These are phyloP conservation scores for Mellilla xanthometata DNA, from an alignment of 2,888 invertebrate genomes.

Conservation along the genomic window DNA sequence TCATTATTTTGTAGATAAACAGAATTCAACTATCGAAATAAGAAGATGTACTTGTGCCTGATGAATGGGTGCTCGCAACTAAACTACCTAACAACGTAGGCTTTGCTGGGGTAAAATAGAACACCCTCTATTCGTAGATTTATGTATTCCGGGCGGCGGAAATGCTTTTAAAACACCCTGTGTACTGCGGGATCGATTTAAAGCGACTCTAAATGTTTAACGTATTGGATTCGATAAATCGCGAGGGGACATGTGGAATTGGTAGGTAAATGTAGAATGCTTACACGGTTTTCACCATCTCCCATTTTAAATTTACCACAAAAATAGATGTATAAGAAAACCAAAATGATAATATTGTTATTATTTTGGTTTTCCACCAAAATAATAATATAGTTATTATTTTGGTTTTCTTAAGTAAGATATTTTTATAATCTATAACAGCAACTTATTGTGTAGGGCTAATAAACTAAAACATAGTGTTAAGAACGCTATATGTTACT, in stretches of 20 bases:
- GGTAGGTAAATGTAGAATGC: not conserved
- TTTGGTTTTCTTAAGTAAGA: no score
- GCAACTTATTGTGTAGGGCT: no score
- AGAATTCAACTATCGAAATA: no score
- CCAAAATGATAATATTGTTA: no score
- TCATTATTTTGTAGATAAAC: no score
- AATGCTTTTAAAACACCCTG: slow-evolving; percentile 26
- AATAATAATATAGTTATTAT: no score
- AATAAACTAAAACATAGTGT: no score
- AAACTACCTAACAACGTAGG: slow-evolving; percentile 26
- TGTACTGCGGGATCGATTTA: slow-evolving; percentile 16
- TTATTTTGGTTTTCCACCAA: no score
- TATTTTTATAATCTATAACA: no score
- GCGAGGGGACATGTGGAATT: not conserved
- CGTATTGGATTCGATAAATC: slow-evolving; percentile 5
- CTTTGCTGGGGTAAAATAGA: slow-evolving; percentile 21
- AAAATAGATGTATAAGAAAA: no score
- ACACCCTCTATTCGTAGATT: slow-evolving; percentile 20
- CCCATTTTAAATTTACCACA: no score
- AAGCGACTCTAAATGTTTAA: slow-evolving; percentile 7
- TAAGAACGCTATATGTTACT: not conserved
- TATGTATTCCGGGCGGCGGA: slow-evolving; percentile 23
- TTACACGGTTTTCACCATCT: no score
- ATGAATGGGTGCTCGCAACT: slow-evolving; percentile 17
- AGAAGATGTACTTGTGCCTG: slow-evolving; percentile 8